Percentiles rank a stretch among this genome's conserved stretches.
These are phyloP conservation scores for Xenus cinereus DNA, from an alignment of 2,113 vertebrate species.

Conservation along the genomic window DNA sequence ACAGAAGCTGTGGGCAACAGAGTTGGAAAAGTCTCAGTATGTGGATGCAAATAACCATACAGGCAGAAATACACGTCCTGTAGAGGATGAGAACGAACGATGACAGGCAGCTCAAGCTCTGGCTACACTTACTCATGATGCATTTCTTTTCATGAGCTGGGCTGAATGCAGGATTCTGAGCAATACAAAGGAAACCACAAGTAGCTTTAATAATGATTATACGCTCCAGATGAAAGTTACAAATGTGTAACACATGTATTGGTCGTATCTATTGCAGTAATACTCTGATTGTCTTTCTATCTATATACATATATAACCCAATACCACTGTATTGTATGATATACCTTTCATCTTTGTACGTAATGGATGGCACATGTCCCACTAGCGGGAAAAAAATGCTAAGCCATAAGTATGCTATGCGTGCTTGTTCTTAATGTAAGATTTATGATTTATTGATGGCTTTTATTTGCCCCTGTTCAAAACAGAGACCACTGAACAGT, in stretches of 20 bases:
- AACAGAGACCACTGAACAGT: neutral
- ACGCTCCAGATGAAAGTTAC: neutral
- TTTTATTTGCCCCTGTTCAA: conserved; percentile 37
- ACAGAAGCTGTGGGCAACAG: neutral
- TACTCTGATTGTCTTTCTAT: neutral
- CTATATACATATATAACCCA: neutral
- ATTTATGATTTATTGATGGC: conserved; percentile 32
- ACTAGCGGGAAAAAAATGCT: neutral
- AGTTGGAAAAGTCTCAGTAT: neutral
- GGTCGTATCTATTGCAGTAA: neutral
- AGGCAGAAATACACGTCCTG: neutral
- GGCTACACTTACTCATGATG: neutral
- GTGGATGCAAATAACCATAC: neutral
- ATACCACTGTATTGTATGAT: neutral
- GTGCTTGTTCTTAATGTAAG: neutral
- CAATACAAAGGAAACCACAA: conserved; percentile 7
- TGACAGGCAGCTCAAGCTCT: neutral
- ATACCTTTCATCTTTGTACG: neutral
- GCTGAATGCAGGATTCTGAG: neutral
- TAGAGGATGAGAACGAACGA: neutral
- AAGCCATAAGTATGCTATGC: neutral
- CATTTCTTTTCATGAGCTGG: neutral
- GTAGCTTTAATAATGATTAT: neutral
- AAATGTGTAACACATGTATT: neutral
- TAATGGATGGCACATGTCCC: neutral